Evolutionary conservation across 2,797 vertebrate genomes (phyloP).

Genomic region (Nannoperca obscura): DNA sequence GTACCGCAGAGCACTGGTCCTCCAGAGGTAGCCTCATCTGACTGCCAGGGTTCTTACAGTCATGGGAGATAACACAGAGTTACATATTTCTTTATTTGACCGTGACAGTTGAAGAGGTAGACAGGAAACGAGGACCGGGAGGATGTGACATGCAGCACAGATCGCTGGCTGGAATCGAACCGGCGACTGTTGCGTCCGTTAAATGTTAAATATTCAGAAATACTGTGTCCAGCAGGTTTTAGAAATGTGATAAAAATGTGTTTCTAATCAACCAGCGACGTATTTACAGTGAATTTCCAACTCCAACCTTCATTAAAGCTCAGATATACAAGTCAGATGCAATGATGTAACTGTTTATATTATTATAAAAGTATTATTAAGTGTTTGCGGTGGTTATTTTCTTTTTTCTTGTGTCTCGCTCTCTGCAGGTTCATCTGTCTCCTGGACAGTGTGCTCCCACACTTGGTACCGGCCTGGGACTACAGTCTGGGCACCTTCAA

Average conservation of each 20-base stretch:
- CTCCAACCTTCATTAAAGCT: background rate
- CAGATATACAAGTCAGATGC: background rate
- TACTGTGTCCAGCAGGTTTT: background rate
- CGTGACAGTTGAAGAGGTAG: too few species aligned
- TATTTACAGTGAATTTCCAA: background rate
- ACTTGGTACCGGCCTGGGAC: slow-evolving; percentile 96
- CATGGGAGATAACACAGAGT: background rate
- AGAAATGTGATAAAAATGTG: background rate
- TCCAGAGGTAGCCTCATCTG: slow-evolving; percentile 89
- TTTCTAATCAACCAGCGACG: background rate
- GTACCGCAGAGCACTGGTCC: slow-evolving; percentile 92
- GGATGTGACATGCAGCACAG: too few species aligned
- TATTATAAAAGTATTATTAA: background rate
- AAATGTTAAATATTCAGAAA: too few species aligned
- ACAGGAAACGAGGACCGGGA: too few species aligned
- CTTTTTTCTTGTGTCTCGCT: background rate
- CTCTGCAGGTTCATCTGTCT: slow-evolving; percentile 93
- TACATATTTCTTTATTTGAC: background rate
- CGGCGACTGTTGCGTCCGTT: too few species aligned
- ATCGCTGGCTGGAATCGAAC: too few species aligned
- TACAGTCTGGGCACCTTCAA: slow-evolving; percentile 95
- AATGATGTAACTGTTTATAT: background rate
- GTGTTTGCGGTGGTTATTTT: slow-evolving; percentile 14
- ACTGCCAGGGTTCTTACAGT: background rate
- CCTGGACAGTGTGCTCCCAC: slow-evolving; percentile 92